Evolutionary conservation across 2,797 vertebrate genomes (phyloP).

Genomic region (Decapterus maruadsi): DNA sequence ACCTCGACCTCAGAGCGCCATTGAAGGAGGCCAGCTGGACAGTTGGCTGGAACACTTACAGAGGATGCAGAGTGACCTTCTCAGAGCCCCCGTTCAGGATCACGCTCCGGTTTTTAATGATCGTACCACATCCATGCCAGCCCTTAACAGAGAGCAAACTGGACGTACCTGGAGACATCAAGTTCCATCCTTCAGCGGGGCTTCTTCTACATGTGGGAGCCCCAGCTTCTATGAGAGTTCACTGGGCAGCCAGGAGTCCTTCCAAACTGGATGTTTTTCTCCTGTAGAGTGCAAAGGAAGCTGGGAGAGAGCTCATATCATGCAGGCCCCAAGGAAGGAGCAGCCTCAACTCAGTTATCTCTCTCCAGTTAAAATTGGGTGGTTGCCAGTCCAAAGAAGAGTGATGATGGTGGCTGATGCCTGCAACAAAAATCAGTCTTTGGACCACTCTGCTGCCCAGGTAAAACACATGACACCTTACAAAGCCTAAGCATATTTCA

Average conservation of each 20-base stretch:
- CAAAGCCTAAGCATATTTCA: background rate
- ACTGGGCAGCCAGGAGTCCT: conserved; percentile 76
- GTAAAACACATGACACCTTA: conserved; percentile 63
- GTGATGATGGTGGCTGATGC: conserved; percentile 58
- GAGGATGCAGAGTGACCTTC: conserved; percentile 56
- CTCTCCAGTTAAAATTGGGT: conserved; percentile 79
- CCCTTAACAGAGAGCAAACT: conserved; percentile 36
- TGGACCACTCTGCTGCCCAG: conserved; percentile 62
- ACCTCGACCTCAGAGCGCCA: conserved; percentile 81
- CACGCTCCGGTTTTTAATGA: conserved; percentile 50
- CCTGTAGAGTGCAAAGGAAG: conserved; percentile 59
- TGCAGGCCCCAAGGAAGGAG: conserved; percentile 69
- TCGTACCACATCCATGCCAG: conserved; percentile 63
- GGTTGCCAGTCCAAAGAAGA: conserved; percentile 84
- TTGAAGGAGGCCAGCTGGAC: conserved; percentile 79
- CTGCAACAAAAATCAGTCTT: conserved; percentile 36
- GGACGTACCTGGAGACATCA: conserved; percentile 31
- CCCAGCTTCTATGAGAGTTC: conserved; percentile 64
- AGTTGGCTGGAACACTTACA: conserved; percentile 78
- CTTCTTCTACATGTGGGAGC: conserved; percentile 61
- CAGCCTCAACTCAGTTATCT: conserved; percentile 74
- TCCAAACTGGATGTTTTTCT: conserved; percentile 37
- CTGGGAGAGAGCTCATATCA: conserved; percentile 77
- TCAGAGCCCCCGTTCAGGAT: conserved; percentile 7
- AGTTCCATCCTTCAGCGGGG: conserved; percentile 44